phyloP scores from a whole-genome alignment of 2,888 invertebrate genomes.

The Furcula furcula region DNA sequence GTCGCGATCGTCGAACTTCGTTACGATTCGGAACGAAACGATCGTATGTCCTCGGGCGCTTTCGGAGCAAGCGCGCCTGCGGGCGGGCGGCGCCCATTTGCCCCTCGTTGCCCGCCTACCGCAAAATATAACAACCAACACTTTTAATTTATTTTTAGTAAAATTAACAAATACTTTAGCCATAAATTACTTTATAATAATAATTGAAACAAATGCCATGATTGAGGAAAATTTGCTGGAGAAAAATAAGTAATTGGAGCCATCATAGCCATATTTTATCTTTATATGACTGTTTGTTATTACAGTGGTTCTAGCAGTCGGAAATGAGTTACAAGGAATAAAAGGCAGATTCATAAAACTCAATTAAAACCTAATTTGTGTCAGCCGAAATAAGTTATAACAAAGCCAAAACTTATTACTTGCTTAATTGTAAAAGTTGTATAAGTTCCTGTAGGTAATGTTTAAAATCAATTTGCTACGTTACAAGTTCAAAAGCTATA shows the following conservation, averaged over 20 bases:
- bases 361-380: constrained; percentile 5
- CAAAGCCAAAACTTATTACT: constrained; percentile 5
- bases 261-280: no score
- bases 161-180: constrained; percentile 41
- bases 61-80: constrained; percentile 77
- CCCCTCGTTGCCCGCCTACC: constrained; percentile 59
- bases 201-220: background rate
- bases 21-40: constrained; percentile 74
- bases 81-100: constrained; percentile 71
- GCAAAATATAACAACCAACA: constrained; percentile 53
- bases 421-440: constrained; percentile 2
- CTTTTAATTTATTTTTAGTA: constrained; percentile 60
- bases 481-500: no score
- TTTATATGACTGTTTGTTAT: no score
- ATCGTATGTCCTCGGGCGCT: constrained; percentile 73
- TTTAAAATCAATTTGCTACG: constrained; percentile 5
- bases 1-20: constrained; percentile 77
- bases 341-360: constrained; percentile 5
- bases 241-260: no score
- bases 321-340: no score
- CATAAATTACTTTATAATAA: constrained; percentile 13
- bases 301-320: no score
- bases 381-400: constrained; percentile 5
- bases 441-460: background rate
- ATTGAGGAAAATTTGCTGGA: no score